A percentile compares a stretch with the other conserved stretches of the same genome.
These are phyloP conservation scores for Myodes glareolus DNA, from an alignment of 2,113 vertebrate genomes.

Conservation along the genomic window DNA sequence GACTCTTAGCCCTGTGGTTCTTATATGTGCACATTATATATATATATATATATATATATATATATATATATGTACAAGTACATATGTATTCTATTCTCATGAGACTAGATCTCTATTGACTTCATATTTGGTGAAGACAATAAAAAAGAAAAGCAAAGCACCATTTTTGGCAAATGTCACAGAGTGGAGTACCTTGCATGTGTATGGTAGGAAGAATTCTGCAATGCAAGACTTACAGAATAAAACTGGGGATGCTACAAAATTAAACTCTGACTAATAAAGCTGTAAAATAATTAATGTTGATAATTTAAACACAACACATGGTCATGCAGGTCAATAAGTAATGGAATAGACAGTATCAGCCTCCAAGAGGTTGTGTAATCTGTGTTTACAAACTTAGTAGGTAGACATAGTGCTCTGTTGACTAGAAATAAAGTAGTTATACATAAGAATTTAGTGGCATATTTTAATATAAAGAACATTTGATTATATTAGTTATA, in stretches of 20 bases:
- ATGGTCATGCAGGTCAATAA: neutral
- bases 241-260: neutral
- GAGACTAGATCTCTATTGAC: neutral
- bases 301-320: neutral
- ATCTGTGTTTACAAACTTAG: constrained; percentile 44
- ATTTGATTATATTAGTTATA: constrained; percentile 51
- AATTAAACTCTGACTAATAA: constrained; percentile 9
- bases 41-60: neutral
- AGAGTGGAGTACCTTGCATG: neutral
- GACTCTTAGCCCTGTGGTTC: neutral
- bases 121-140: constrained; percentile 2
- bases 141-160: neutral
- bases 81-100: neutral
- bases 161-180: neutral
- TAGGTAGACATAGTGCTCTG: neutral
- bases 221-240: neutral
- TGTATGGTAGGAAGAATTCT: neutral
- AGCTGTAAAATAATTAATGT: neutral
- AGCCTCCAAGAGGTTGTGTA: neutral
- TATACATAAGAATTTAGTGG: neutral
- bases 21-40: neutral
- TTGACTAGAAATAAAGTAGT: constrained; percentile 36
- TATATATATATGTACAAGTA: neutral
- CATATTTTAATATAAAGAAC: constrained; percentile 42
- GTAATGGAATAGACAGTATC: neutral